Conservation (phyloP, 2,113 vertebrate species). For the Poecile atricapillus region DNA sequence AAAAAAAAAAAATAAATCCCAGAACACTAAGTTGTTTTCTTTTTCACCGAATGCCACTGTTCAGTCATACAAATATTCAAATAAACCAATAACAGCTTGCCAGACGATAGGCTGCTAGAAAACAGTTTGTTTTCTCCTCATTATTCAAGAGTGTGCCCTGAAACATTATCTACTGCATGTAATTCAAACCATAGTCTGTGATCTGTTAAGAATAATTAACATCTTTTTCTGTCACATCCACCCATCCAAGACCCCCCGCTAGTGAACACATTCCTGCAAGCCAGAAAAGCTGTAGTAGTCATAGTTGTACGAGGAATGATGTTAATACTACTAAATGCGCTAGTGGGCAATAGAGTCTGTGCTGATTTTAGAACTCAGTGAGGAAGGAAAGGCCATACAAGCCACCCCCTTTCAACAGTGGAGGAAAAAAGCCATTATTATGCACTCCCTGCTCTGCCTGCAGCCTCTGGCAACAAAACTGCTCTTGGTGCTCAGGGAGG, state of each 20-base stretch:
- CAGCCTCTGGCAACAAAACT: neutral
- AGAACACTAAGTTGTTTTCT: neutral
- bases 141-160: neutral
- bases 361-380: neutral
- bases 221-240: neutral
- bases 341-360: neutral
- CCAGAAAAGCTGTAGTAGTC: neutral
- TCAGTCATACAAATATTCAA: neutral
- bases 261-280: neutral
- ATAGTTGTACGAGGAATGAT: neutral
- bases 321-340: neutral
- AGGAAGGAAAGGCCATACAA: neutral
- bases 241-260: neutral
- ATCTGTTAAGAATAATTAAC: neutral
- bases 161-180: neutral
- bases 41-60: neutral
- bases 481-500: fast-evolving
- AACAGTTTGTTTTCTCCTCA: neutral
- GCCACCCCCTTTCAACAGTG: neutral
- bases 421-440: neutral
- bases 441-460: neutral
- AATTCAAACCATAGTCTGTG: neutral
- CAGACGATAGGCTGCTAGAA: neutral
- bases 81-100: neutral
- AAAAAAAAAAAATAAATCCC: neutral